A percentile compares a stretch with the other conserved stretches of the same genome.
Conservation (phyloP, 1,140 invertebrate genomes). For the Drosophila jambulina region DNA sequence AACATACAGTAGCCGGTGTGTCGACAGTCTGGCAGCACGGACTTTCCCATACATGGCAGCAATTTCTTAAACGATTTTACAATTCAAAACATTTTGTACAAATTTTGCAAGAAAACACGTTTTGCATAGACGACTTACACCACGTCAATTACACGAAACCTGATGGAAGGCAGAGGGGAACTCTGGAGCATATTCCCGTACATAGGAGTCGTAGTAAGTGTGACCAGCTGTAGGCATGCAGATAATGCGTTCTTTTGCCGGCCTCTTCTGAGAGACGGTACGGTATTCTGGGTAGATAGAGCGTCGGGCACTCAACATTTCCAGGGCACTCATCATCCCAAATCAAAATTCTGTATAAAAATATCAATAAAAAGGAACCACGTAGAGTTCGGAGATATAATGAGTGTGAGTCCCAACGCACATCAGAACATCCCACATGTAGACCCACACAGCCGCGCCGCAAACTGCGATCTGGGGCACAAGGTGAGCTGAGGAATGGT, state of each 20-base stretch:
- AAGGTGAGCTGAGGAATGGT: slow-evolving; percentile 40
- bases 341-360: slow-evolving; percentile 74
- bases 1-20: slow-evolving; percentile 1
- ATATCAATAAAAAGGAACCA: slow-evolving; percentile 33
- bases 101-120: not conserved
- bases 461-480: slow-evolving; percentile 48
- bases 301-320: slow-evolving; percentile 12
- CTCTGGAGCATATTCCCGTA: not conserved
- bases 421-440: slow-evolving; percentile 50
- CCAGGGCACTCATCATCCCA: slow-evolving; percentile 20
- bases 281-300: not conserved
- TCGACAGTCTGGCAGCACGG: not conserved
- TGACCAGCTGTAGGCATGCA: slow-evolving; percentile 1
- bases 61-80: not conserved
- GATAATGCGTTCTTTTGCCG: not conserved
- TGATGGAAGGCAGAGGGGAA: not conserved
- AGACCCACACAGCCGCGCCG: slow-evolving; percentile 41
- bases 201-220: not conserved
- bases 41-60: not conserved
- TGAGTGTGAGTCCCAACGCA: slow-evolving; percentile 62
- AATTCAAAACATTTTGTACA: not conserved
- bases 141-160: not conserved
- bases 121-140: not conserved
- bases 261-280: not conserved
- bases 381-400: slow-evolving; percentile 47